Evolutionary conservation across 1,140 invertebrate species (phyloP).

Genomic region (Eumaeus atala): DNA sequence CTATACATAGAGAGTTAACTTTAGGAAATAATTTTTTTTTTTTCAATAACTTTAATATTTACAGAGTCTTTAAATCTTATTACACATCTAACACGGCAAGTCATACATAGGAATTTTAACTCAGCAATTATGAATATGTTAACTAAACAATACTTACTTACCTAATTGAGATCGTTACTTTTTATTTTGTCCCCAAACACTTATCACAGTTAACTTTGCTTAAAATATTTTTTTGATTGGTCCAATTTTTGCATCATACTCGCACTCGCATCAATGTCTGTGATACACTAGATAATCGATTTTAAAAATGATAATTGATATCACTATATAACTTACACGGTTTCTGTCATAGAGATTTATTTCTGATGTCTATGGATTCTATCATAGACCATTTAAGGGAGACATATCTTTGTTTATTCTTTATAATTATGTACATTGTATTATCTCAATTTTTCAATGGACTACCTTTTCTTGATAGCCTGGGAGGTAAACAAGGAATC

Average conservation of each 20-base stretch:
- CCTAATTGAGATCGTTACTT: slow-evolving; percentile 33
- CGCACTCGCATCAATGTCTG: no score
- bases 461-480: no score
- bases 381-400: no score
- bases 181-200: slow-evolving; percentile 30
- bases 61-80: slow-evolving; percentile 27
- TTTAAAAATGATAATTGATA: no score
- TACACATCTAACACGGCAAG: slow-evolving; percentile 9
- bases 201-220: slow-evolving; percentile 55
- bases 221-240: slow-evolving; percentile 42
- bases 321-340: no score
- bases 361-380: no score
- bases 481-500: no score
- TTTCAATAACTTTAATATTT: slow-evolving; percentile 33
- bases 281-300: no score
- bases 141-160: slow-evolving; percentile 16
- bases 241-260: slow-evolving; percentile 33
- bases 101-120: slow-evolving; percentile 1
- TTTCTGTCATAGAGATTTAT: no score
- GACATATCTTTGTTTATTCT: no score
- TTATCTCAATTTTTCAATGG: no score
- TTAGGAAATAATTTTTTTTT: slow-evolving; percentile 30
- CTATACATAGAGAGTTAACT: slow-evolving; percentile 48
- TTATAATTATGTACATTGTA: no score
- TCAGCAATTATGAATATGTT: background rate